A percentile compares a stretch with the other conserved stretches of the same genome.
These are phyloP conservation scores for Kuschelorhynchus macadamiae DNA, from an alignment of 2,888 invertebrate genomes.

Conservation along the genomic window DNA sequence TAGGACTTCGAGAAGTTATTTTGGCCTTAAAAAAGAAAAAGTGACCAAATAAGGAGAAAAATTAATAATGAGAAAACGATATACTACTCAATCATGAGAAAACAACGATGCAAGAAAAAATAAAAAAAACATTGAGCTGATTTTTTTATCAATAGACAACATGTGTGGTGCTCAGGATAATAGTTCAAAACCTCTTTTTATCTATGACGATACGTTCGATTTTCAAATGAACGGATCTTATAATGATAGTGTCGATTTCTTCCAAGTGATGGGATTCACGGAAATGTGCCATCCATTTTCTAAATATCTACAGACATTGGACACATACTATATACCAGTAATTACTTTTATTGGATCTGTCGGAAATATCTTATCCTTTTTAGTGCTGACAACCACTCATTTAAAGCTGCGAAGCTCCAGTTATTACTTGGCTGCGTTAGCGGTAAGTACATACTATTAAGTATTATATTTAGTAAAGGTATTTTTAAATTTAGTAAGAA, in stretches of 20 bases:
- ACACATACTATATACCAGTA: constrained; percentile 74
- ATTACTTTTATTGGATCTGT: constrained; percentile 74
- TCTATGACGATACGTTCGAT: constrained; percentile 28
- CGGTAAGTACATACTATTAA: constrained; percentile 64
- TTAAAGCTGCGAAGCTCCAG: constrained; percentile 75
- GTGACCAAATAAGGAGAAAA: no score
- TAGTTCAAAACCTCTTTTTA: constrained; percentile 9
- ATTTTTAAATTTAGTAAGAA: no score
- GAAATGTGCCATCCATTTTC: constrained; percentile 34
- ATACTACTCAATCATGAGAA: no score
- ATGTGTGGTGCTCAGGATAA: constrained; percentile 9
- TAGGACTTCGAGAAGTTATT: no score
- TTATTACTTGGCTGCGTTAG: constrained; percentile 75
- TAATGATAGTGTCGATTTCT: constrained; percentile 31
- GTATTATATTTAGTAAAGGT: no score
- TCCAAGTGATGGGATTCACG: constrained; percentile 17
- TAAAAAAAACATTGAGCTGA: no score
- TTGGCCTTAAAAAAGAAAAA: no score
- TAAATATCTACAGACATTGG: constrained; percentile 68
- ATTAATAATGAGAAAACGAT: no score
- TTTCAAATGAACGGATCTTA: constrained; percentile 26
- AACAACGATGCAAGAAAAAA: no score
- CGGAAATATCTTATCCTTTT: constrained; percentile 74
- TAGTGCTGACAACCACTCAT: constrained; percentile 75
- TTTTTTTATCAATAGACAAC: no score